Evolutionary conservation across 2,113 vertebrate species (phyloP).

Genomic region (Amazona guildingii): DNA sequence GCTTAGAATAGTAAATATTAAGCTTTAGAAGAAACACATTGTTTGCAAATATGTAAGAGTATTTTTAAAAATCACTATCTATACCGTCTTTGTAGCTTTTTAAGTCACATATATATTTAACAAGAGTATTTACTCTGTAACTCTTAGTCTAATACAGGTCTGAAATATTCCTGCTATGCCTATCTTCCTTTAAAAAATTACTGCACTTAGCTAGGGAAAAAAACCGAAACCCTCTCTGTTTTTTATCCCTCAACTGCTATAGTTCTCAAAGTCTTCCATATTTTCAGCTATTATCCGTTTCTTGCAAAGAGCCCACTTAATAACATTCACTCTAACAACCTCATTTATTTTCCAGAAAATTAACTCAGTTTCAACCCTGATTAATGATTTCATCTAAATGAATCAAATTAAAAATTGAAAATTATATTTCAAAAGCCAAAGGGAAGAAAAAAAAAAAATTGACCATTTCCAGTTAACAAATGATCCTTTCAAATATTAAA

Average conservation of each 20-base stretch:
- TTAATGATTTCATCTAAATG: constrained; percentile 99
- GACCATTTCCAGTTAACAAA: constrained; percentile 96
- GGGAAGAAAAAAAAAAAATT: constrained; percentile 85
- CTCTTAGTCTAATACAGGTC: constrained; percentile 23
- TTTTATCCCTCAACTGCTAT: constrained; percentile 70
- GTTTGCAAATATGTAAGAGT: neutral
- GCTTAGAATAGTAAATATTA: neutral
- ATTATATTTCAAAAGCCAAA: constrained; percentile 99
- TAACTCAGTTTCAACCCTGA: constrained; percentile 99
- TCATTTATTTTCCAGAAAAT: constrained; percentile 99
- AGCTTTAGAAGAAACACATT: neutral
- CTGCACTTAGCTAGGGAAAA: constrained; percentile 70
- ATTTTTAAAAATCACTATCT: neutral
- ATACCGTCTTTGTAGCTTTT: constrained; percentile 6
- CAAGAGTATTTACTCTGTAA: constrained; percentile 60
- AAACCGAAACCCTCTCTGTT: constrained; percentile 49
- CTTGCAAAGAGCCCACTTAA: constrained; percentile 88
- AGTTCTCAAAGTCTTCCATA: constrained; percentile 71
- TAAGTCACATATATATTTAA: constrained; percentile 50
- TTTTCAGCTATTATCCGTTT: constrained; percentile 81
- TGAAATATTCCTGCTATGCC: constrained; percentile 45
- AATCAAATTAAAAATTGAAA: constrained; percentile 99
- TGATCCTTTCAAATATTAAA: constrained; percentile 99
- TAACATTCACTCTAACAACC: constrained; percentile 96
- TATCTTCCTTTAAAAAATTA: constrained; percentile 78